These are phyloP conservation scores for Phyto melanocephala DNA, from an alignment of 2,888 invertebrate genomes.

Conservation along the genomic window DNA sequence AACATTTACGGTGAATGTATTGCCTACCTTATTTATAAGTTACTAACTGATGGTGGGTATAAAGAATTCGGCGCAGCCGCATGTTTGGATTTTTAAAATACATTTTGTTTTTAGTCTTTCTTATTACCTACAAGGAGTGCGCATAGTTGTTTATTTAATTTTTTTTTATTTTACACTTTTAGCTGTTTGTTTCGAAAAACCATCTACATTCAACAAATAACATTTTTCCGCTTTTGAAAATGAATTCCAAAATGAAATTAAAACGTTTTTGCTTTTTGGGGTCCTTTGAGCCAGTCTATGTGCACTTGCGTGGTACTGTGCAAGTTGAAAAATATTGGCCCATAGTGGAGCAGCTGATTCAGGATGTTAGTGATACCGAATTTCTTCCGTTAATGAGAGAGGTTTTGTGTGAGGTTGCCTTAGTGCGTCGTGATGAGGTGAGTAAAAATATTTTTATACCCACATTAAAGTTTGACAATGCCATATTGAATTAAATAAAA, in stretches of 20 bases:
- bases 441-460: constrained; percentile 18
- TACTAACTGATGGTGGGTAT: too few species aligned
- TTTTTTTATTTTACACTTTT: background rate
- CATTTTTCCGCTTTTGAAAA: too few species aligned
- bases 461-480: too few species aligned
- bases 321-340: constrained; percentile 62
- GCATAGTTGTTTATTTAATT: background rate
- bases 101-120: constrained; percentile 21
- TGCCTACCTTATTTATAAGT: too few species aligned
- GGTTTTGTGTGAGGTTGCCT: constrained; percentile 55
- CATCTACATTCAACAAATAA: too few species aligned
- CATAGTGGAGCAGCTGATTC: constrained; percentile 64
- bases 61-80: too few species aligned
- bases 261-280: constrained; percentile 74
- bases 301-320: constrained; percentile 57
- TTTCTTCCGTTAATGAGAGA: constrained; percentile 67
- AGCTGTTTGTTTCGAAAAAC: background rate
- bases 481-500: background rate
- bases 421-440: constrained; percentile 75
- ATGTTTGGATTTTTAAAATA: too few species aligned
- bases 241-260: constrained; percentile 65
- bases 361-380: constrained; percentile 60
- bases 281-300: constrained; percentile 70
- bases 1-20: too few species aligned
- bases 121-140: background rate